Evolutionary conservation across 2,888 invertebrate genomes (phyloP).

Genomic region (Abrostola tripartita): DNA sequence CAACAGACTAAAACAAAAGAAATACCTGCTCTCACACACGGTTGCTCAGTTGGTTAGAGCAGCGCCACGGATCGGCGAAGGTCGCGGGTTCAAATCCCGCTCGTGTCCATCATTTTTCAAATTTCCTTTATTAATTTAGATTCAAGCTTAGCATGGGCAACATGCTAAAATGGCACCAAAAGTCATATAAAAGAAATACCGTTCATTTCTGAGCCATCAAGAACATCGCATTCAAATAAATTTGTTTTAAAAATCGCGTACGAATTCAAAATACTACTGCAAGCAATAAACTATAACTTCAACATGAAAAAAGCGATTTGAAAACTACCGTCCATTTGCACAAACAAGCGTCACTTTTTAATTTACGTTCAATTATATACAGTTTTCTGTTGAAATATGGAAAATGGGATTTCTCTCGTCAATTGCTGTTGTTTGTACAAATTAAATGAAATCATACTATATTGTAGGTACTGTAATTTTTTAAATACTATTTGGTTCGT

Average conservation of each 20-base stretch:
- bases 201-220: slow-evolving; percentile 29
- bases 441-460: background rate
- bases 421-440: background rate
- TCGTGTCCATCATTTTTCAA: no score
- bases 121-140: no score
- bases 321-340: slow-evolving; percentile 14
- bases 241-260: slow-evolving; percentile 46
- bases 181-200: no score
- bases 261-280: slow-evolving; percentile 33
- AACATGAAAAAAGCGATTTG: slow-evolving; percentile 21
- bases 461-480: background rate
- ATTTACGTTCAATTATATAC: slow-evolving; percentile 11
- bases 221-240: slow-evolving; percentile 33
- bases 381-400: background rate
- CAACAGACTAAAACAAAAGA: slow-evolving; percentile 3
- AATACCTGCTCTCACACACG: no score
- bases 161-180: no score
- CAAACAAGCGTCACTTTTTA: slow-evolving; percentile 12
- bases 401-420: background rate
- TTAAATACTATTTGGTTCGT: no score
- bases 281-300: slow-evolving; percentile 13
- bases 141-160: no score
- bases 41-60: no score
- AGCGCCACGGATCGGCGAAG: no score
- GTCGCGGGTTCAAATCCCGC: no score